These are phyloP conservation scores for Oopsacas minuta DNA, from an alignment of 37 sponge, comb jelly and placozoan genomes.

Conservation along the genomic window DNA sequence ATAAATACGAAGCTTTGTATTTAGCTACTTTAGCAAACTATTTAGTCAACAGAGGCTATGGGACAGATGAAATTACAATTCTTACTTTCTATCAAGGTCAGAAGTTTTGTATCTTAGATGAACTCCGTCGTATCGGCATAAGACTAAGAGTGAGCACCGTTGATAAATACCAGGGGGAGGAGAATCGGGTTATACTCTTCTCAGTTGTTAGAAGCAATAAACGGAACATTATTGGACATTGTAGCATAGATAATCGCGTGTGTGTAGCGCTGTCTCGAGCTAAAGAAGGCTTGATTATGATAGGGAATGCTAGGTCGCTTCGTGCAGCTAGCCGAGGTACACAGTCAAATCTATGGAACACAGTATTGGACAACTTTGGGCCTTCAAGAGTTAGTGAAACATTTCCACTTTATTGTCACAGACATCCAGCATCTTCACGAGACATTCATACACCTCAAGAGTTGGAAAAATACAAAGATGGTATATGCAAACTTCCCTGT, in stretches of 20 bases:
- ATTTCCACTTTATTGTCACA: background rate
- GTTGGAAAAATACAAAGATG: background rate
- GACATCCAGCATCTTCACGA: background rate
- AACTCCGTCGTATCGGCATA: background rate
- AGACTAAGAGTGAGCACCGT: constrained; percentile 21
- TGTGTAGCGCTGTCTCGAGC: constrained; percentile 27
- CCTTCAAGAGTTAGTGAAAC: background rate
- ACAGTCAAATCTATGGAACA: background rate
- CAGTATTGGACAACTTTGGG: background rate
- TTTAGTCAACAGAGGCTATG: background rate
- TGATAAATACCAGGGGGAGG: constrained; percentile 26
- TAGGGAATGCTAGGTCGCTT: background rate
- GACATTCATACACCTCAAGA: background rate
- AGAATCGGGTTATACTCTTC: constrained; percentile 23
- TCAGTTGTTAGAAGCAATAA: constrained; percentile 23
- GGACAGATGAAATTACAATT: background rate
- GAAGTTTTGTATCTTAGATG: background rate
- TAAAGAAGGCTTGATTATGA: constrained; percentile 9
- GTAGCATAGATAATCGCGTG: constrained; percentile 18
- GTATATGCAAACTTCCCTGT: background rate
- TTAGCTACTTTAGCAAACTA: background rate
- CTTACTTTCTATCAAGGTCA: constrained; percentile 22
- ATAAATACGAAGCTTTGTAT: background rate
- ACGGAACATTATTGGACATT: constrained; percentile 2
- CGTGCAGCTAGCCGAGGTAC: background rate